Percentiles rank a stretch among this genome's conserved stretches.
Conservation (phyloP, 2,113 vertebrate genomes). For the Brachyistius frenatus region DNA sequence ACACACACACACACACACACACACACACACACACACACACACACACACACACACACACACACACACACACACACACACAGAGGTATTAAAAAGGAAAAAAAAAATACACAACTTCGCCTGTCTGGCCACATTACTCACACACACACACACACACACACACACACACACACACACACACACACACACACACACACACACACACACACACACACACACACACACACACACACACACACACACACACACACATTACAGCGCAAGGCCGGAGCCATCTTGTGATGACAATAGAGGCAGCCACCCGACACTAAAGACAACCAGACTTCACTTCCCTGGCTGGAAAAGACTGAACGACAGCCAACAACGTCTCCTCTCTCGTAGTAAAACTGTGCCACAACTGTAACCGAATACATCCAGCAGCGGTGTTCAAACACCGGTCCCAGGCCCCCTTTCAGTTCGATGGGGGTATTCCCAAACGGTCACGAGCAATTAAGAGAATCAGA, state of each 20-base stretch:
- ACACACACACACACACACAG: constrained; percentile 5
- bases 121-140: constrained; percentile 61
- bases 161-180: constrained; percentile 36
- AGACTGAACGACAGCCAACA: neutral
- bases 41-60: constrained; percentile 26
- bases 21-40: constrained; percentile 35
- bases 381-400: constrained; percentile 27
- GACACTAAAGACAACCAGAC: constrained; percentile 69
- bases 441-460: too few relatives aligned
- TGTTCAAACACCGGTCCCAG: too few relatives aligned
- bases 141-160: constrained; percentile 35
- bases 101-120: constrained; percentile 46
- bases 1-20: constrained; percentile 12
- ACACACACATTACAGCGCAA: constrained; percentile 30
- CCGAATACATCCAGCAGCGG: neutral
- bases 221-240: constrained; percentile 35
- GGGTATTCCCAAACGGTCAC: too few relatives aligned
- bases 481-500: too few relatives aligned
- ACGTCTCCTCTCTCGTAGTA: neutral
- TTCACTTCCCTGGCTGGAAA: constrained; percentile 32
- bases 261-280: constrained; percentile 65
- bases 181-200: constrained; percentile 33
- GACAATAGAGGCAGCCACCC: constrained; percentile 69
- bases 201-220: constrained; percentile 34
- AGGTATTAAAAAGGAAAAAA: neutral